phyloP scores from a whole-genome alignment of 1,140 invertebrate genomes.

The Brachionus rotundiformis region DNA sequence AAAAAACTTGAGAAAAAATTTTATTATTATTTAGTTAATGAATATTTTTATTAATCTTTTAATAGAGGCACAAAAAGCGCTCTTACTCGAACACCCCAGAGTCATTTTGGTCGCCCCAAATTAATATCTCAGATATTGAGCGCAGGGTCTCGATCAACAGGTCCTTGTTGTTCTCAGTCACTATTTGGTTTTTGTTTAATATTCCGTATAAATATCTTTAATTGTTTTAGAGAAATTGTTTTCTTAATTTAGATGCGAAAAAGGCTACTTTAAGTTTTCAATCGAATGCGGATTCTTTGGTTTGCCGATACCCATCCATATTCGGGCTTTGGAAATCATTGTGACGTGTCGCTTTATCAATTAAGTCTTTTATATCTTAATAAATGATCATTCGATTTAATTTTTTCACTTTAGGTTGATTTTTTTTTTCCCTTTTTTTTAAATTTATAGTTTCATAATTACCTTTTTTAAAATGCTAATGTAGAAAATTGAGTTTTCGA shows the following conservation, averaged over 20 bases:
- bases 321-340: conserved; percentile 48
- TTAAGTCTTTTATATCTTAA: background rate
- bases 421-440: too few relatives aligned
- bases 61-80: conserved; percentile 60
- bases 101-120: conserved; percentile 99
- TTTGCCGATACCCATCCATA: conserved; percentile 63
- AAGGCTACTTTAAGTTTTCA: conserved; percentile 83
- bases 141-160: conserved; percentile 93
- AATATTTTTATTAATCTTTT: conserved; percentile 25
- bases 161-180: conserved; percentile 88
- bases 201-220: conserved; percentile 64
- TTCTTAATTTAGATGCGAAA: background rate
- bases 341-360: background rate
- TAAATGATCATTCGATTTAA: too few relatives aligned
- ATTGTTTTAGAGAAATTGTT: background rate
- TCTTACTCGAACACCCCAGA: conserved; percentile 95
- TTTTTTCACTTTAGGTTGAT: too few relatives aligned
- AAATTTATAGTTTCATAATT: conserved; percentile 1
- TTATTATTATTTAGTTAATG: conserved; percentile 33
- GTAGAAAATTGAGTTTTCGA: background rate
- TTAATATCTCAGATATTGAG: conserved; percentile 96
- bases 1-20: conserved; percentile 79
- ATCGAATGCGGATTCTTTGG: conserved; percentile 93
- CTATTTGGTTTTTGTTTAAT: conserved; percentile 90
- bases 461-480: background rate